Base-by-base conservation (phyloP, 2,888 invertebrate genomes). In the Cheilosia urbana region DNA sequence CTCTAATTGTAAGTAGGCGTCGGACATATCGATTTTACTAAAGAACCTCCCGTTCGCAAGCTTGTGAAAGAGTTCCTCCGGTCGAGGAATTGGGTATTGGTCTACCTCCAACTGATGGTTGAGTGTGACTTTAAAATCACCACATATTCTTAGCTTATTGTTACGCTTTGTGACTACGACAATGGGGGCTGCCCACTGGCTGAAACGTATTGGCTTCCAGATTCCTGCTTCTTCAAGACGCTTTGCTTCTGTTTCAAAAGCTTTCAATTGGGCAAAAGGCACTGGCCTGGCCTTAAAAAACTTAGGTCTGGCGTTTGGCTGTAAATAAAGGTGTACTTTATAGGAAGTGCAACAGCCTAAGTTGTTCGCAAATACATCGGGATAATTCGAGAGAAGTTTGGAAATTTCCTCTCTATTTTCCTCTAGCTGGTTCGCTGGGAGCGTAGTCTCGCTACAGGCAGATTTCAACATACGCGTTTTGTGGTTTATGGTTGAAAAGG, bases 1-100 rank as follows among this genome's bases (percentile, higher is more conserved):
- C 85, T 89, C 88, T 42, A 90, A 62, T 87, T 91, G 90, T 71
- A 91, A 87, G 72, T 90, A 91, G 6, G 91, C 91, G 69, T 89
- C 87, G 11, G 71, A 68, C 11, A 90, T 68, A 80, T 91, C 89
- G 51, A 87, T 89, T 79, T 89, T 88, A 2, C 84, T 77, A 72
- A 88, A 88, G 15, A 27, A 55, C 6, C 82, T 57, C 0, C 88
- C 89, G 6, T 83, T 80, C 24, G 84, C 69, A 47, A 89, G 71
- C 9, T 27, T 66, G 21, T 75, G 87, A 81, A 88, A 89, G 69
- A 87, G 78, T 63, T 87, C 87, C 4, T 88, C 87, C 0, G 85
- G 87, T n/a, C 80, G 87, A 4, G 88, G 89, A 21, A 89, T 51
- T 17, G 89, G 89, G 71, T 89, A 84, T 40, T 87, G 82, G 42